Evolutionary conservation across 2,888 invertebrate genomes (phyloP).

Genomic region (Thera britannica): DNA sequence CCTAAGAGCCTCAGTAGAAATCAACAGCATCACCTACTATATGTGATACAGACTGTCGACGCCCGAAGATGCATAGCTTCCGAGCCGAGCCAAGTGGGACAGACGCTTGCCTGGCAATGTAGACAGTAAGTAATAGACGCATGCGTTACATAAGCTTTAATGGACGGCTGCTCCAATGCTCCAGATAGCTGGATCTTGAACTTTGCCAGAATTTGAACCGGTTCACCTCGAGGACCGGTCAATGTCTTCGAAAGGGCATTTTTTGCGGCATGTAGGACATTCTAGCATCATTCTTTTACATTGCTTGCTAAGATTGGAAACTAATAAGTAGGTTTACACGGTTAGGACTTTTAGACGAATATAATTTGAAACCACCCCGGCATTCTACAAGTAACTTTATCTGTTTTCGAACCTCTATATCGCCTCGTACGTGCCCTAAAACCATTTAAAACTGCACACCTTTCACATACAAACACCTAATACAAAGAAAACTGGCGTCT

Average conservation of each 20-base stretch:
- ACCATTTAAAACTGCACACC: conserved; percentile 21
- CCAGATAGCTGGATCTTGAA: conserved; percentile 37
- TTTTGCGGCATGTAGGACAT: conserved; percentile 5
- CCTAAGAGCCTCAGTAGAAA: neutral
- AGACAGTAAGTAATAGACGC: conserved; percentile 15
- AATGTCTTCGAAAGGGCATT: conserved; percentile 22
- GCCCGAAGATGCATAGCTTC: conserved; percentile 30
- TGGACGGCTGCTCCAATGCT: conserved; percentile 32
- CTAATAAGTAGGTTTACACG: neutral
- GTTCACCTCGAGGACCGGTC: conserved; percentile 22
- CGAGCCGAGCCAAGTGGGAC: conserved; percentile 39
- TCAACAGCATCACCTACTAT: neutral
- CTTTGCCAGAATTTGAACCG: conserved; percentile 28
- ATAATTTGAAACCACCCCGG: neutral
- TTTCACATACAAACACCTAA: conserved; percentile 6
- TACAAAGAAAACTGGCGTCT: neutral
- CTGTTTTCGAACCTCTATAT: conserved; percentile 7
- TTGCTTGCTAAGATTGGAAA: neutral
- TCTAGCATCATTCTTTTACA: neutral
- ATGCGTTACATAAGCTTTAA: conserved; percentile 37
- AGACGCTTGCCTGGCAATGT: conserved; percentile 27
- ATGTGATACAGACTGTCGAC: conserved; percentile 7
- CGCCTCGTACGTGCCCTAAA: conserved; percentile 31
- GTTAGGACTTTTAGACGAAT: neutral
- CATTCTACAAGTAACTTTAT: neutral